A percentile compares a stretch with the other conserved stretches of the same genome.
Conservation (phyloP, 2,797 vertebrate genomes). For the Phoxinus dragarum region DNA sequence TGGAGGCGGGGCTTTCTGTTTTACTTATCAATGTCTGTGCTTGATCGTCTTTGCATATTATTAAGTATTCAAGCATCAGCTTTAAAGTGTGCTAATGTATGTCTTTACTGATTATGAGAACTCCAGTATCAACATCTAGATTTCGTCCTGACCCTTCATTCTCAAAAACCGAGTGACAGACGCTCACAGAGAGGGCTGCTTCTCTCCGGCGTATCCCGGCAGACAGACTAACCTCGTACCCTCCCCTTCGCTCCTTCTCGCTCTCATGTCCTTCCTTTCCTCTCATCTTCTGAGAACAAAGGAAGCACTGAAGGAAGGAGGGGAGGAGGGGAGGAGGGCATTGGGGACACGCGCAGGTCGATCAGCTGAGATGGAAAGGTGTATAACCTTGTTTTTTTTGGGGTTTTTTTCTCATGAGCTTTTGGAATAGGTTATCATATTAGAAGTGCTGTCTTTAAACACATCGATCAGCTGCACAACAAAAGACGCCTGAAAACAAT, state of each 20-base stretch:
- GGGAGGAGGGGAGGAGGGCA: neutral
- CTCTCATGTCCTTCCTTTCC: conserved; percentile 6
- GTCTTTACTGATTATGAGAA: neutral
- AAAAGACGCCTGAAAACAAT: conserved; percentile 19
- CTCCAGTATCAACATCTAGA: neutral
- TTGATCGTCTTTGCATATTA: neutral
- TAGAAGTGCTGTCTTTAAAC: conserved; percentile 47
- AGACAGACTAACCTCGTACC: conserved; percentile 25
- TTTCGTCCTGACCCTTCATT: conserved; percentile 14
- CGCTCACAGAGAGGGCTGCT: conserved; percentile 25
- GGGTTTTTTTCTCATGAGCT: neutral
- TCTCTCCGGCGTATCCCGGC: neutral
- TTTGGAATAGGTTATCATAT: conserved; percentile 47
- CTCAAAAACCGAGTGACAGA: conserved; percentile 21
- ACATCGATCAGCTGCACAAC: conserved; percentile 42
- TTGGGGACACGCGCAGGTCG: conserved; percentile 22
- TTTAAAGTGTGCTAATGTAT: neutral
- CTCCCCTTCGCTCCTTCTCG: neutral
- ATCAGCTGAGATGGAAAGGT: conserved; percentile 36
- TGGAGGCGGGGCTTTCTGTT: neutral
- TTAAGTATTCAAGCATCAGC: too few relatives aligned
- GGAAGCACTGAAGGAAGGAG: neutral
- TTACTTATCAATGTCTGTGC: neutral
- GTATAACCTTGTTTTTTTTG: neutral
- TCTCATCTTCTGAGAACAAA: conserved; percentile 50